Base-by-base conservation (phyloP, 2,888 invertebrate genomes). In the Gymnoscelis rufifasciata region DNA sequence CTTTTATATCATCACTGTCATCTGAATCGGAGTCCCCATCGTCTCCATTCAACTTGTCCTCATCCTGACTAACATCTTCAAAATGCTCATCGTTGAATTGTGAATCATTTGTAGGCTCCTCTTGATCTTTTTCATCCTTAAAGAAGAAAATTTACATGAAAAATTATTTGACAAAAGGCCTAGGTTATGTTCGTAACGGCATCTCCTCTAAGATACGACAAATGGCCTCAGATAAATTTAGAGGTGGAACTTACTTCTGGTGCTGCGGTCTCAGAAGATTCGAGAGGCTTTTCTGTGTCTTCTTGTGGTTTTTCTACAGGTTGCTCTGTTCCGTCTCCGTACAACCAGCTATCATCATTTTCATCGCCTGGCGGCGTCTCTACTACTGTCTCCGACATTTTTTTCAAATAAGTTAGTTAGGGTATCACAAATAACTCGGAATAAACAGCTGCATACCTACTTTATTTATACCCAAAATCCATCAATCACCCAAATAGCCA, bases 321-420 rank as follows among this genome's bases (percentile, higher is more conserved):
- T 51, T 72, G 75, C 37, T 88, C 90, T 64, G 90, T 91, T 0
- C 93, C 92, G 65, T 95, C 95, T 12, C 96, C 96, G 67, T 96
- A 96, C 50, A 96, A 87, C 95, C 95, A 96, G 70, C 91, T 94
- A 87, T 96, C 96, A 73, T 96, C 96, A 79, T 93, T 94, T 76
- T 93, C 92, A 66, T 86, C 87, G 19, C 78, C 78, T 13, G 83
- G 74, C 44, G 78, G 69, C 12, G 76, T 56, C 64, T 83, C 84
- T 13, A 79, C 74, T 19, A 64, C 78, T 54, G 76, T 62, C 54
- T 83, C 83, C 74, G 82, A 80, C 87, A 87, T 87, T 7, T 10
- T 11, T 35, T 1, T 19, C 19, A 19, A n/a, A n/a, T n/a, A n/a
- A n/a, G 19, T 19, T 19, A 19, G 3, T 19, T 19, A 5, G 2